A percentile compares a stretch with the other conserved stretches of the same genome.
phyloP scores from a whole-genome alignment of 2,888 invertebrate species.

The Orthonevra nobilis region DNA sequence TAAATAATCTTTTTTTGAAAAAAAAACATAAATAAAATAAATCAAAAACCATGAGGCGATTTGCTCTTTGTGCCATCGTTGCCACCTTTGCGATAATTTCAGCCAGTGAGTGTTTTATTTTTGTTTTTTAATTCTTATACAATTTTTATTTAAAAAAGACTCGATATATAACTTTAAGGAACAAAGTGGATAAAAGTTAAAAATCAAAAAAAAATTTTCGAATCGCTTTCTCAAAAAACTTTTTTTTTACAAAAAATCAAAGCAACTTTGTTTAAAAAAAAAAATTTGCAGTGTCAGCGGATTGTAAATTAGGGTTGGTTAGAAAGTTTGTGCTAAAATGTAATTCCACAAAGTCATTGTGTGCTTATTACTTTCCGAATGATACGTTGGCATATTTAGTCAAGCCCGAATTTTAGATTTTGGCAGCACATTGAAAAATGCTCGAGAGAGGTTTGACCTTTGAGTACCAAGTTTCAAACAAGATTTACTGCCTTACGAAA shows the following conservation, averaged over 20 bases:
- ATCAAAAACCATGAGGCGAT: slow-evolving; percentile 76
- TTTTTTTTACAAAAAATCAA: too few species aligned
- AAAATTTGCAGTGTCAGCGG: not conserved
- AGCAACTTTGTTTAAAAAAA: too few species aligned
- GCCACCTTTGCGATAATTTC: slow-evolving; percentile 77
- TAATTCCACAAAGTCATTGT: too few species aligned
- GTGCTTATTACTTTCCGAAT: too few species aligned
- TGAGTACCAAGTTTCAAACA: too few species aligned
- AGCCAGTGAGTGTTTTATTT: slow-evolving; percentile 77
- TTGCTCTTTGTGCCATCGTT: slow-evolving; percentile 78
- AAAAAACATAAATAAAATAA: slow-evolving; percentile 46
- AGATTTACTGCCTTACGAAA: too few species aligned
- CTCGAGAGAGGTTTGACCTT: too few species aligned
- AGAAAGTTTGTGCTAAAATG: not conserved
- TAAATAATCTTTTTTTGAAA: slow-evolving; percentile 49
- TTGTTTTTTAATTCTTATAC: not conserved
- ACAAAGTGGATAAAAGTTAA: slow-evolving; percentile 1
- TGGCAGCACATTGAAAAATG: too few species aligned
- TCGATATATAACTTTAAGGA: too few species aligned
- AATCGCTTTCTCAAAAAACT: not conserved
- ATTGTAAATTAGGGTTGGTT: not conserved
- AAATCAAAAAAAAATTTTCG: not conserved
- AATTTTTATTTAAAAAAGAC: too few species aligned
- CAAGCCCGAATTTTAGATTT: too few species aligned
- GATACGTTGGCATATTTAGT: too few species aligned